phyloP scores from a whole-genome alignment of 2,888 invertebrate species.

The Blastobasis lacticolella region DNA sequence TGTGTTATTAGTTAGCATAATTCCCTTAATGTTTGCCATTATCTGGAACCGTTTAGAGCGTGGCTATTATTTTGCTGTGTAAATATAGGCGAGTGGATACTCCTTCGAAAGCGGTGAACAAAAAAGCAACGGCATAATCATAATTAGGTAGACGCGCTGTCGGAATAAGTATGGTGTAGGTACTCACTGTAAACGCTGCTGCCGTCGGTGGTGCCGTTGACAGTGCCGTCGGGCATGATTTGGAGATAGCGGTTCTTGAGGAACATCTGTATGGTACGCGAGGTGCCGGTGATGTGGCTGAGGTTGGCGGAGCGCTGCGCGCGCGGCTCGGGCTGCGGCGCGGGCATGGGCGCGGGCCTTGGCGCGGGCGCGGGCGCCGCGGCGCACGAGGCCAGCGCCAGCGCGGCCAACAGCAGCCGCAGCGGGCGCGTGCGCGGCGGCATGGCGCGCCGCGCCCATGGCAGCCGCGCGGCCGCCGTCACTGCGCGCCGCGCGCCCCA shows the following conservation, averaged over 20 bases:
- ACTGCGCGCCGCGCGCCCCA: constrained; percentile 41
- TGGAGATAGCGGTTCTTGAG: constrained; percentile 89
- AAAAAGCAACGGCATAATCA: not conserved
- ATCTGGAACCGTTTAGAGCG: not conserved
- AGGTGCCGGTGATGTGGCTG: constrained; percentile 85
- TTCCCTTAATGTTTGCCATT: constrained; percentile 1
- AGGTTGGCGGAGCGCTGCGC: constrained; percentile 87
- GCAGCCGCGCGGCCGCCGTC: constrained; percentile 69
- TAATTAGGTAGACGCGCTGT: not conserved
- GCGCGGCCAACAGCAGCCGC: constrained; percentile 73
- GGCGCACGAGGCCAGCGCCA: constrained; percentile 65
- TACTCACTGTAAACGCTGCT: constrained; percentile 89
- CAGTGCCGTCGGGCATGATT: constrained; percentile 87
- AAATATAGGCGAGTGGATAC: not conserved
- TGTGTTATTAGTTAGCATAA: constrained; percentile 4
- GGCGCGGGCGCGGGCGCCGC: constrained; percentile 70
- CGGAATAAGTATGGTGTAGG: not conserved
- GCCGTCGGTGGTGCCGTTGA: constrained; percentile 87
- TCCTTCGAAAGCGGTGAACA: not conserved
- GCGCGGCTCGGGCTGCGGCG: constrained; percentile 71
- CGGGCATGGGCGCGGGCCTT: constrained; percentile 69
- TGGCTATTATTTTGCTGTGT: not conserved
- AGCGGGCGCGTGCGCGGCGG: constrained; percentile 69
- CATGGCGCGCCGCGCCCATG: constrained; percentile 59
- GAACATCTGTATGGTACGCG: constrained; percentile 87